Percentiles rank a stretch among this genome's conserved stretches.
These are phyloP conservation scores for Notodonta dromedarius DNA, from an alignment of 2,888 invertebrate species.

Conservation along the genomic window DNA sequence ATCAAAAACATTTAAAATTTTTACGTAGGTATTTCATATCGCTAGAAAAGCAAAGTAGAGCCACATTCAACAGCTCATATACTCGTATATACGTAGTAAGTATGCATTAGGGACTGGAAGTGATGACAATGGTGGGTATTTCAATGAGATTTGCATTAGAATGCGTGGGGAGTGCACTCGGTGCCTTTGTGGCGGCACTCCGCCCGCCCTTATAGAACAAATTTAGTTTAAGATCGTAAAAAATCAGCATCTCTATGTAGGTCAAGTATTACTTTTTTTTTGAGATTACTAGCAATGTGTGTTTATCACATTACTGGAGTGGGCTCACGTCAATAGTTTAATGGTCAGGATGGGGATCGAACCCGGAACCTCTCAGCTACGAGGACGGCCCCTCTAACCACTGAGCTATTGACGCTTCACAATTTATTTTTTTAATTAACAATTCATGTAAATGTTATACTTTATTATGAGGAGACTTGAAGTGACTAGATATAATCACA, in stretches of 20 bases:
- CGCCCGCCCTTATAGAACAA: slow-evolving; percentile 37
- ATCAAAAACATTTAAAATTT: background rate
- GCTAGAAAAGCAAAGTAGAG: slow-evolving; percentile 14
- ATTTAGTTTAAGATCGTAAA: slow-evolving; percentile 32
- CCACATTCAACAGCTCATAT: slow-evolving; percentile 41
- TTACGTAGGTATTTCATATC: slow-evolving; percentile 20
- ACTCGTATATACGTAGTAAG: slow-evolving; percentile 60
- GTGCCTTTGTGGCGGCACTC: slow-evolving; percentile 63
- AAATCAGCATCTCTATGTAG: slow-evolving; percentile 10
- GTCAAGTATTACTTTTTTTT: no score
- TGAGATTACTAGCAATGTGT: no score
- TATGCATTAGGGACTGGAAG: slow-evolving; percentile 63
- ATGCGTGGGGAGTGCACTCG: slow-evolving; percentile 68
- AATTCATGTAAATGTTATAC: no score
- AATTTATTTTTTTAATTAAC: no score
- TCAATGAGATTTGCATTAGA: slow-evolving; percentile 82
- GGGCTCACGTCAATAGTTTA: no score
- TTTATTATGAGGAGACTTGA: no score
- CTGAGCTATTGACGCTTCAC: no score
- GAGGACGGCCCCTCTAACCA: no score
- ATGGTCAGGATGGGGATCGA: no score
- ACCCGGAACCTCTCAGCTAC: no score
- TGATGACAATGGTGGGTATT: slow-evolving; percentile 75
- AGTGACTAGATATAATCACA: no score
- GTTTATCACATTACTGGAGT: no score